Evolutionary conservation across 2,797 vertebrate genomes (phyloP).

Genomic region (Cephalopachus bancanus): DNA sequence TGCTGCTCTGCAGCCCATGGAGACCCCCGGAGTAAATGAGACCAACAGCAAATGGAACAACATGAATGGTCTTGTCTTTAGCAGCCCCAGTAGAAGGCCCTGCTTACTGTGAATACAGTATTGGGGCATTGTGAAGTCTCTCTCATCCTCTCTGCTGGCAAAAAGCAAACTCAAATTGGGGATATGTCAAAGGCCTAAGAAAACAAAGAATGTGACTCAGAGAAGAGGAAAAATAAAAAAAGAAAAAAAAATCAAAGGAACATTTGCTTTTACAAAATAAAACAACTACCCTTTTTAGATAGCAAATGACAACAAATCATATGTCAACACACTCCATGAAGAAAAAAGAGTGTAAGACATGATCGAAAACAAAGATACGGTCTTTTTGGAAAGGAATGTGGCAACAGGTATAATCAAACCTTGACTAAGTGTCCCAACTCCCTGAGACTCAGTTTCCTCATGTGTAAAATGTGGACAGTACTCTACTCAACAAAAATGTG

Average conservation of each 20-base stretch:
- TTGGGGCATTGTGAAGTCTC: slow-evolving; percentile 71
- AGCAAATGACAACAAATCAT: neutral
- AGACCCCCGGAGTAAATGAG: slow-evolving; percentile 80
- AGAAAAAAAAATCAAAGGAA: neutral
- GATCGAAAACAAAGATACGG: rapidly evolving
- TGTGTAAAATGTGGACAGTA: too few relatives aligned
- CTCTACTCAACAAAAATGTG: too few relatives aligned
- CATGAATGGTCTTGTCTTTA: slow-evolving; percentile 71
- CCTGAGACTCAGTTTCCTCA: too few relatives aligned
- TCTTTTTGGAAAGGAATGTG: neutral
- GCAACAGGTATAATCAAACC: too few relatives aligned
- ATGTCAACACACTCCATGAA: neutral
- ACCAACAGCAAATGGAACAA: slow-evolving; percentile 78
- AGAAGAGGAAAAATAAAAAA: neutral
- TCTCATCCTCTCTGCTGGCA: slow-evolving; percentile 71
- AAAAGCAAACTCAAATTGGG: slow-evolving; percentile 76
- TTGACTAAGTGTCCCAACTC: too few relatives aligned
- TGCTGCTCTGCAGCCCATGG: slow-evolving; percentile 70
- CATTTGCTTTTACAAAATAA: neutral
- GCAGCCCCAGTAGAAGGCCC: slow-evolving; percentile 79
- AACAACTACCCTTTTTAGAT: neutral
- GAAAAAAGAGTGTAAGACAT: neutral
- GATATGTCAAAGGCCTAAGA: slow-evolving; percentile 60
- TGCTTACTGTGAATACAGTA: slow-evolving; percentile 73
- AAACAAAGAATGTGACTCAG: slow-evolving; percentile 35